A percentile compares a stretch with the other conserved stretches of the same genome.
Evolutionary conservation across 1,140 invertebrate genomes (phyloP).

Genomic region (Drosophila ironensis): DNA sequence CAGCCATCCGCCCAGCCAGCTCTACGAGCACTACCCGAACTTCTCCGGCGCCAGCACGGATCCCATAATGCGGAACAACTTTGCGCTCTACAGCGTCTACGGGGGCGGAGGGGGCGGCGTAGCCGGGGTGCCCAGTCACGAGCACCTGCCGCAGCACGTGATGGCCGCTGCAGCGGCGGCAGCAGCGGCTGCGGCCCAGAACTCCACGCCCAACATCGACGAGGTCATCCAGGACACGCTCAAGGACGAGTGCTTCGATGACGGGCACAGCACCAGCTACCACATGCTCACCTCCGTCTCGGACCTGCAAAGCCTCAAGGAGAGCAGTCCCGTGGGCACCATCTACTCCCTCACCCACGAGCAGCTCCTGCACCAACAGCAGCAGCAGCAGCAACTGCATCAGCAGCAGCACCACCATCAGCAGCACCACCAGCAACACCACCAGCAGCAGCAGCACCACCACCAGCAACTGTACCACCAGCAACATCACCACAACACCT

Average conservation of each 20-base stretch:
- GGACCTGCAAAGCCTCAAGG: constrained; percentile 63
- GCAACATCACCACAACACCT: constrained; percentile 65
- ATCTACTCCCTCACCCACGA: constrained; percentile 50
- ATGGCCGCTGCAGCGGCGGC: constrained; percentile 40
- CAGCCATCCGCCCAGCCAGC: constrained; percentile 35
- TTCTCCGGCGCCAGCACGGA: constrained; percentile 54
- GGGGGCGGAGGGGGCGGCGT: constrained; percentile 40
- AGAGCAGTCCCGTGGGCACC: constrained; percentile 40
- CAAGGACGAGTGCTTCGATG: constrained; percentile 77
- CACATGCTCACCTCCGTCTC: constrained; percentile 67
- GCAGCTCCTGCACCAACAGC: constrained; percentile 40
- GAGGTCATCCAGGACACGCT: constrained; percentile 80
- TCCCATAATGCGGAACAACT: constrained; percentile 75
- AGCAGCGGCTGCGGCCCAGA: constrained; percentile 48
- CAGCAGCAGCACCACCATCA: constrained; percentile 40
- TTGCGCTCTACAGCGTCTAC: constrained; percentile 66
- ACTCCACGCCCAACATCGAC: constrained; percentile 64
- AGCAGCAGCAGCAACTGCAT: constrained; percentile 35
- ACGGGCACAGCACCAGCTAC: constrained; percentile 63
- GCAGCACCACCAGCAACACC: constrained; percentile 27
- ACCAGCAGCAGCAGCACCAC: constrained; percentile 43
- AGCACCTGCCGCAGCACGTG: constrained; percentile 54
- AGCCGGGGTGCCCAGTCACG: constrained; percentile 28
- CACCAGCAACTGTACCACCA: constrained; percentile 21
- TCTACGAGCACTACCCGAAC: constrained; percentile 49